phyloP scores from a whole-genome alignment of 2,888 invertebrate species.

The Lamellibrachia columna region DNA sequence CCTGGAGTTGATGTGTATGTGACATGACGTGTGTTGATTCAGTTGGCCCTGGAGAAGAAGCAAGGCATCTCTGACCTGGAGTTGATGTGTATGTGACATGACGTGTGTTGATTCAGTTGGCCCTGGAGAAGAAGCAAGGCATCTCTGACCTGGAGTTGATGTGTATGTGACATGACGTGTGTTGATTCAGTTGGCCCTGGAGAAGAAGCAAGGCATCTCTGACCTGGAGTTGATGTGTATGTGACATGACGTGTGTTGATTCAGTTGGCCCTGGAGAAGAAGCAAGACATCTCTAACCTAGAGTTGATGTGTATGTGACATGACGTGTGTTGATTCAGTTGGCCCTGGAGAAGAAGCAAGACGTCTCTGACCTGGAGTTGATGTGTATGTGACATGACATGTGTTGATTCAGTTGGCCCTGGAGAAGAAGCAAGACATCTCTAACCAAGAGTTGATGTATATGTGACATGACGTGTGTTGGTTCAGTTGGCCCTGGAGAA shows the following conservation, averaged over 20 bases:
- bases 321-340: slow-evolving; percentile 72
- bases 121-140: slow-evolving; percentile 87
- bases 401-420: slow-evolving; percentile 75
- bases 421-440: slow-evolving; percentile 87
- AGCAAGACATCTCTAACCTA: slow-evolving; percentile 86
- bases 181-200: slow-evolving; percentile 78
- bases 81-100: slow-evolving; percentile 72
- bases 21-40: slow-evolving; percentile 56
- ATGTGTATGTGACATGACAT: slow-evolving; percentile 69
- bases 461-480: slow-evolving; percentile 25
- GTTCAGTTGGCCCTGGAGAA: slow-evolving; percentile 84
- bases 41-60: slow-evolving; percentile 88
- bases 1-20: slow-evolving; percentile 79
- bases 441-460: slow-evolving; percentile 86
- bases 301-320: slow-evolving; percentile 76
- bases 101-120: slow-evolving; percentile 69
- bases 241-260: slow-evolving; percentile 27
- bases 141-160: slow-evolving; percentile 87
- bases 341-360: slow-evolving; percentile 85
- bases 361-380: slow-evolving; percentile 85
- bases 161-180: slow-evolving; percentile 66
- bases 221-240: slow-evolving; percentile 82
- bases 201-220: slow-evolving; percentile 87
- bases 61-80: slow-evolving; percentile 86
- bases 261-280: slow-evolving; percentile 84